A percentile compares a stretch with the other conserved stretches of the same genome.
Conservation (phyloP, 2,888 invertebrate species). For the Anodontia alba region DNA sequence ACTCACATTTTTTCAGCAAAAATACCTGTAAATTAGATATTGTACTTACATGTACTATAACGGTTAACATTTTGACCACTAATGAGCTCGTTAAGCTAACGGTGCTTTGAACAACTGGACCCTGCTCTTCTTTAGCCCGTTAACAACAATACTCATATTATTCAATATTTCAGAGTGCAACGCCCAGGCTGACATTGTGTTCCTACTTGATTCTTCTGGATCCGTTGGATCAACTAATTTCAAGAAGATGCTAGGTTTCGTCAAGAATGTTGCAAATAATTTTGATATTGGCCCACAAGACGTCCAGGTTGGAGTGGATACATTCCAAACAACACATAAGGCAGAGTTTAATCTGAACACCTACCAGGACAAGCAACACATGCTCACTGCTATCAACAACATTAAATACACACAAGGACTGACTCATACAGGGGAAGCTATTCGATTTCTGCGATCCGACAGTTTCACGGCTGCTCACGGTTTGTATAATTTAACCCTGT, state of each 20-base stretch:
- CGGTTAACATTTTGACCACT: too few species aligned
- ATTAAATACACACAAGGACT: constrained; percentile 62
- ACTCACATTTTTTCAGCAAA: too few species aligned
- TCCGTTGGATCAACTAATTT: constrained; percentile 73
- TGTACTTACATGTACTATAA: too few species aligned
- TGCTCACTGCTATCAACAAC: constrained; percentile 61
- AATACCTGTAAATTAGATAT: too few species aligned
- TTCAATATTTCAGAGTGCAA: constrained; percentile 63
- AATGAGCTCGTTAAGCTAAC: too few species aligned
- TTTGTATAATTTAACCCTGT: constrained; percentile 12
- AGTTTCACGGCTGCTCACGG: constrained; percentile 70
- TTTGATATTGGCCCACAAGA: constrained; percentile 67
- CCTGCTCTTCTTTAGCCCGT: too few species aligned
- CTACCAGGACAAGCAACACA: constrained; percentile 47
- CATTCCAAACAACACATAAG: constrained; percentile 66
- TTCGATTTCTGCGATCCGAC: constrained; percentile 59
- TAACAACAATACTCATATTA: too few species aligned
- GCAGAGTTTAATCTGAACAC: constrained; percentile 71
- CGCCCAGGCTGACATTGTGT: constrained; percentile 75
- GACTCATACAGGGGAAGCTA: constrained; percentile 74
- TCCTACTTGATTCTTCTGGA: constrained; percentile 76
- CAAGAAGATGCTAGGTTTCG: constrained; percentile 72
- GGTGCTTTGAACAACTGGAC: too few species aligned
- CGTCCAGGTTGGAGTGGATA: constrained; percentile 72
- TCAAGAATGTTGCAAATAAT: constrained; percentile 65